phyloP scores from a whole-genome alignment of 2,797 vertebrate species.

The Gila robusta region DNA sequence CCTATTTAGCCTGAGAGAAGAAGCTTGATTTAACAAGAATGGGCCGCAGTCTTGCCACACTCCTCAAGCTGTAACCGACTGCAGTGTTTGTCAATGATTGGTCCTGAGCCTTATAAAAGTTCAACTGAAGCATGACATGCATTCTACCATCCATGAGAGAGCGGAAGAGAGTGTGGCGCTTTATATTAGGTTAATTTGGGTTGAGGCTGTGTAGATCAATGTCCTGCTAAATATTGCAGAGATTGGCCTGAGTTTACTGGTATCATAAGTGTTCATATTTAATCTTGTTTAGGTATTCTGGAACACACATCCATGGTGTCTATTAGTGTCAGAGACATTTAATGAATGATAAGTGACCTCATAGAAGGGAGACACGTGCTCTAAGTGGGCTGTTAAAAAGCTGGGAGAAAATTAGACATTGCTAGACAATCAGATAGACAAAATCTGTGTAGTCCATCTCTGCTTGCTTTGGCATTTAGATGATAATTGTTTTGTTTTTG shows the following conservation, averaged over 20 bases:
- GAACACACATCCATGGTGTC: conserved; percentile 66
- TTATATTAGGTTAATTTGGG: conserved; percentile 73
- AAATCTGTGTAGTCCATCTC: conserved; percentile 70
- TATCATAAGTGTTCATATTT: conserved; percentile 75
- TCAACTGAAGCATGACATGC: conserved; percentile 46
- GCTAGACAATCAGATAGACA: conserved; percentile 48
- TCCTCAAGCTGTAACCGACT: conserved; percentile 57
- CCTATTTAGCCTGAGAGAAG: conserved; percentile 58
- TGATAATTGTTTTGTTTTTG: conserved; percentile 64
- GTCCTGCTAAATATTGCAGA: conserved; percentile 80
- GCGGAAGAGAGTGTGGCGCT: conserved; percentile 62
- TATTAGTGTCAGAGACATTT: conserved; percentile 78
- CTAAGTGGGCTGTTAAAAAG: conserved; percentile 56
- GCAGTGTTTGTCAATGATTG: conserved; percentile 59
- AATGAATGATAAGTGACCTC: conserved; percentile 68
- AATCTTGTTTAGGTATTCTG: conserved; percentile 63
- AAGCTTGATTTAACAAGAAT: conserved; percentile 43
- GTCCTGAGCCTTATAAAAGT: conserved; percentile 56
- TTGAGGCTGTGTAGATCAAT: conserved; percentile 76
- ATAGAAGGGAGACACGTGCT: conserved; percentile 61
- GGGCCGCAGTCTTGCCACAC: conserved; percentile 49
- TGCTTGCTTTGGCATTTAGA: conserved; percentile 71
- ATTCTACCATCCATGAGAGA: conserved; percentile 10
- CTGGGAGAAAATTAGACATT: conserved; percentile 61
- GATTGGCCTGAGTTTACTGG: conserved; percentile 79